Base-by-base conservation (phyloP, 2,888 invertebrate genomes). In the Papilio protenor region DNA sequence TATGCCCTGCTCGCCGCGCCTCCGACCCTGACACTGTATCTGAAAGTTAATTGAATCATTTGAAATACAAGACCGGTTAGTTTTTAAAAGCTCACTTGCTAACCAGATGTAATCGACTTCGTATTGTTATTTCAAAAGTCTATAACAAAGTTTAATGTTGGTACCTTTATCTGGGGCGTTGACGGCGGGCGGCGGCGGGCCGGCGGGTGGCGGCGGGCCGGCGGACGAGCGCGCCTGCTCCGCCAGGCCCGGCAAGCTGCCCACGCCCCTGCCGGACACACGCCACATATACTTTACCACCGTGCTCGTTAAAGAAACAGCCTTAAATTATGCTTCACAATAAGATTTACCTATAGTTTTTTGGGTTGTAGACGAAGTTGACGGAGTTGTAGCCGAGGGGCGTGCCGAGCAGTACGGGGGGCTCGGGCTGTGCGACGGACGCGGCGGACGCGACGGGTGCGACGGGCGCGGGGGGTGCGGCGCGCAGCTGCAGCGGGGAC, bases 281-380 rank as follows among this genome's bases (percentile, higher is more conserved):
- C 80, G 12, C 90, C 87, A 70, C 6, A 16, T 45, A 14, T 3
- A 69, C 1, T n/a, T 69, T 33, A 3, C 18, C 18, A 1, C n/a
- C 64, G 0, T 33, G 64, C 61, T 27, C 14, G 16, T 14, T 61
- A 61, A 6, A 61, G 16, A 27, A 12, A 14, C 27, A 5, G 23
- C n/a, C 10, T 27, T 10, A 21, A 59, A 27, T 14, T 59, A 61
- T 27, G 5, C 16, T 27, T 27, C 4, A 59, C 21, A 59, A 16
- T n/a, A 45, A 16, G 64, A 0, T 11, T 45, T 45, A 66, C 66
- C 66, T 69, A 12, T 77, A 73, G 21, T 49, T 80, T 21, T 85
- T 83, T 10, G 88, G 90, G 73, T 90, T 92, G 77, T 91, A 92
- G 0, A 84, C 84, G 8, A 90, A 80, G n/a, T 90, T 87, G 72